A percentile compares a stretch with the other conserved stretches of the same genome.
Conservation (phyloP, 1,140 invertebrate species). For the Drosophila simulans region DNA sequence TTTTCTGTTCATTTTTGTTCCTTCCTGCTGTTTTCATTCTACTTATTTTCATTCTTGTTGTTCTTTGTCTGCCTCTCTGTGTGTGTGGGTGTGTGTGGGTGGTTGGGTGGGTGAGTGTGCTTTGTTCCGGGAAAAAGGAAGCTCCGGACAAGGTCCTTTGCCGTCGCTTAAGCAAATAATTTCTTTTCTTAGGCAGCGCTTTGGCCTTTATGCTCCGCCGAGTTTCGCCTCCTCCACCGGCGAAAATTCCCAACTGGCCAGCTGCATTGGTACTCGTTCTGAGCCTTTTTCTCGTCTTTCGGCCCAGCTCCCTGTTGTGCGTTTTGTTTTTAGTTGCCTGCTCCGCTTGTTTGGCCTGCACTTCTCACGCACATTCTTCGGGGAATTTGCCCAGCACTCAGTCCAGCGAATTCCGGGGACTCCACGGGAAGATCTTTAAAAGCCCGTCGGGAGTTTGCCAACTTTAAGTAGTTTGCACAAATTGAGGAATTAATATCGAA, state of each 20-base stretch:
- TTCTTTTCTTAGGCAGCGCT: conserved; percentile 70
- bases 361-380: conserved; percentile 69
- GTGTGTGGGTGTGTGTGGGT: conserved; percentile 16
- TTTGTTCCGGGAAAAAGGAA: conserved; percentile 53
- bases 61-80: conserved; percentile 26
- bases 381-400: conserved; percentile 70
- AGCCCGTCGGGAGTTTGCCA: conserved; percentile 11
- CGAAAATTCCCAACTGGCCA: conserved; percentile 32
- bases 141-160: conserved; percentile 64
- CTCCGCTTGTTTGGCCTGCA: conserved; percentile 68
- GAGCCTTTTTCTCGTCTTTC: conserved; percentile 21
- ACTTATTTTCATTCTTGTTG: conserved; percentile 41
- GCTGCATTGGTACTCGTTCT: conserved; percentile 34
- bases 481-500: background rate
- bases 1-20: conserved; percentile 10
- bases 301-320: conserved; percentile 59
- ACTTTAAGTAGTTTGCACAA: conserved; percentile 25
- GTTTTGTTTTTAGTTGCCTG: conserved; percentile 63
- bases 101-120: conserved; percentile 20
- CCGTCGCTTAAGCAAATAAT: conserved; percentile 78
- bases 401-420: background rate
- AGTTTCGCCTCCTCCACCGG: conserved; percentile 16
- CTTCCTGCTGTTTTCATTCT: conserved; percentile 22
- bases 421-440: conserved; percentile 48
- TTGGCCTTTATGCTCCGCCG: conserved; percentile 65